These are phyloP conservation scores for Antechinus flavipes DNA, from an alignment of 2,113 vertebrate genomes.

Conservation along the genomic window DNA sequence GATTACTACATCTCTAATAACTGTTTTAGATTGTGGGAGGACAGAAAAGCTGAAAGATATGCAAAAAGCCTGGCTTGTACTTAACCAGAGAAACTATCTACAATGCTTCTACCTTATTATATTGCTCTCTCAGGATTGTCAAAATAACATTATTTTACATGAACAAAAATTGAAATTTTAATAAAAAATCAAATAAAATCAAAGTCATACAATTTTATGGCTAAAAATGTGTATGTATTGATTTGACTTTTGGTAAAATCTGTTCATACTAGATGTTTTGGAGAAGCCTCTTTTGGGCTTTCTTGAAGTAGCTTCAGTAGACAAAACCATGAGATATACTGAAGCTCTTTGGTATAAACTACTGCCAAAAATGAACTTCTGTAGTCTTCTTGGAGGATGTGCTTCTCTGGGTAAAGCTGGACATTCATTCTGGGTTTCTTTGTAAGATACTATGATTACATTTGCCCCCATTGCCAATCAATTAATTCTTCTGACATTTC, in stretches of 20 bases:
- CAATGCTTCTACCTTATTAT: background rate
- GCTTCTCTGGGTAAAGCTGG: background rate
- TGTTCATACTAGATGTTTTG: background rate
- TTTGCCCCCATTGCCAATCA: background rate
- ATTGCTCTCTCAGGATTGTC: background rate
- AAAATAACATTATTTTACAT: background rate
- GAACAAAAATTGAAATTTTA: background rate
- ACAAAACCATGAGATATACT: background rate
- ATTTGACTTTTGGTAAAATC: background rate
- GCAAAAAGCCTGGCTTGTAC: background rate
- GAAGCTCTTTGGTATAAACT: background rate
- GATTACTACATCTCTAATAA: background rate
- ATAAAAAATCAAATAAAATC: background rate
- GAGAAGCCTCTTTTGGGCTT: background rate
- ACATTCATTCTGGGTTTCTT: background rate
- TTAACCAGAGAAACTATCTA: background rate
- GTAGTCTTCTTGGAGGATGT: background rate
- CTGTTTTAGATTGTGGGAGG: background rate
- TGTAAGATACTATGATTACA: background rate
- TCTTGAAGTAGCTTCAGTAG: background rate
- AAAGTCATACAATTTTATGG: background rate
- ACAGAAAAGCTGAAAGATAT: background rate
- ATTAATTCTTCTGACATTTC: conserved; percentile 22
- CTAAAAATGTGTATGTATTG: background rate
- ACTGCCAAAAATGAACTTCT: background rate